Percentiles rank a stretch among this genome's conserved stretches.
Evolutionary conservation across 2,888 invertebrate genomes (phyloP).

Genomic region (Liopterus haemorrhoidalis): DNA sequence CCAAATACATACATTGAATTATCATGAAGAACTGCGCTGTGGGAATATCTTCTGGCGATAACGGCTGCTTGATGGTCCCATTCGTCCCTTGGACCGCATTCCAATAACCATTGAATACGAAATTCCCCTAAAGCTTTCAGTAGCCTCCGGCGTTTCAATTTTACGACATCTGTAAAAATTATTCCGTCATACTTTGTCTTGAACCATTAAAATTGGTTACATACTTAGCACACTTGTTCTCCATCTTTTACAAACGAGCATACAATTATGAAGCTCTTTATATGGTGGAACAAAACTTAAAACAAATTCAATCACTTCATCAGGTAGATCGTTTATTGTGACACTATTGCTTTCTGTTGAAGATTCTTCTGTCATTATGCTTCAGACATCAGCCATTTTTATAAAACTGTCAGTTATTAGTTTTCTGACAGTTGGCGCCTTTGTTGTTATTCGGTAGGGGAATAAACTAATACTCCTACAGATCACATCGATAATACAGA

Average conservation of each 20-base stretch:
- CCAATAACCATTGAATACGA: conserved; percentile 66
- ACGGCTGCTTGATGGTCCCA: too few species aligned
- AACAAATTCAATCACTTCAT: conserved; percentile 90
- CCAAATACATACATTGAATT: conserved; percentile 94
- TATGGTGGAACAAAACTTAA: conserved; percentile 85
- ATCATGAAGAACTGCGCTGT: conserved; percentile 76
- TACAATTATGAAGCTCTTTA: conserved; percentile 79
- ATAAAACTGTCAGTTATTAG: too few species aligned
- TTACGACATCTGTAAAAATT: conserved; percentile 64
- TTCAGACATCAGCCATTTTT: too few species aligned
- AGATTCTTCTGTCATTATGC: not conserved
- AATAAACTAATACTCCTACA: too few species aligned
- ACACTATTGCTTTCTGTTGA: too few species aligned
- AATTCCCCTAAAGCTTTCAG: conserved; percentile 71
- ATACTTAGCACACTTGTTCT: conserved; percentile 75
- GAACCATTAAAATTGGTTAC: conserved; percentile 40
- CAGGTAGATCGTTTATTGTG: conserved; percentile 72
- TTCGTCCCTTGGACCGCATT: conserved; percentile 59
- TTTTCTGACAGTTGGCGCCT: too few species aligned
- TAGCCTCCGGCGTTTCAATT: conserved; percentile 66
- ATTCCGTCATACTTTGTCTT: conserved; percentile 4
- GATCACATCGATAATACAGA: too few species aligned
- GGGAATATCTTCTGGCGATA: conserved; percentile 89
- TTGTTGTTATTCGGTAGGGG: too few species aligned
- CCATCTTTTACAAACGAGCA: conserved; percentile 84